Base-by-base conservation (phyloP, 1,140 invertebrate genomes). In the Xylocopa sonorina region DNA sequence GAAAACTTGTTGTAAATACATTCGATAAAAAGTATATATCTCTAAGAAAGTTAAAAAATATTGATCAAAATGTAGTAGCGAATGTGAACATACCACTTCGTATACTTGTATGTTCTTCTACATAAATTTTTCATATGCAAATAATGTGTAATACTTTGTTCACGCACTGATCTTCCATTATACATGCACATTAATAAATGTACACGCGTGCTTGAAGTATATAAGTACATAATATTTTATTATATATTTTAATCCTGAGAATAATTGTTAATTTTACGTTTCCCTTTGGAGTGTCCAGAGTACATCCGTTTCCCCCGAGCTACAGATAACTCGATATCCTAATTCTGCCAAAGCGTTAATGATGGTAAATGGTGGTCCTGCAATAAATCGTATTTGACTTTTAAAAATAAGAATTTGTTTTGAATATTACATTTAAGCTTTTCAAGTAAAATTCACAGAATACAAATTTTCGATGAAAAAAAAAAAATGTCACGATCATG, bases 261-360 rank as follows among this genome's bases (percentile, higher is more conserved):
- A 53, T 34, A 64, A 58, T 38, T 78, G 18, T 27, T 66, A 57
- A 64, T 64, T 57, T 73, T 79, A 80, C 32, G 80, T 48, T 91
- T 97, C 96, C 88, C 96, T 94, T 89, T 96, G 95, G 91, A 97
- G 92, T 38, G 96, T 97, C 96, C 96, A 97, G 86, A 96, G 95
- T 86, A 96, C 95, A 92, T 97, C 96, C 21, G 95, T 93, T 89
- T 97, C 96, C 32, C 96, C 96, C 78, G 96, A 96, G 90, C 94
- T 96, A 87, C 95, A 95, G 81, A 97, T 92, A 53, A 97, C 95
- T 88, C 95, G 95, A 90, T 97, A 97, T 63, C 96, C 96, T 72
- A 97, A 92, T 88, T 96, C 95, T 76, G 94, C 94, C 80, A 97
- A 90, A 34, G 95, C 94, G 89, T 97, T 97, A 69, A 97, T 94